A percentile compares a stretch with the other conserved stretches of the same genome.
phyloP scores from a whole-genome alignment of 2,888 invertebrate species.

The Clepsis dumicolana region DNA sequence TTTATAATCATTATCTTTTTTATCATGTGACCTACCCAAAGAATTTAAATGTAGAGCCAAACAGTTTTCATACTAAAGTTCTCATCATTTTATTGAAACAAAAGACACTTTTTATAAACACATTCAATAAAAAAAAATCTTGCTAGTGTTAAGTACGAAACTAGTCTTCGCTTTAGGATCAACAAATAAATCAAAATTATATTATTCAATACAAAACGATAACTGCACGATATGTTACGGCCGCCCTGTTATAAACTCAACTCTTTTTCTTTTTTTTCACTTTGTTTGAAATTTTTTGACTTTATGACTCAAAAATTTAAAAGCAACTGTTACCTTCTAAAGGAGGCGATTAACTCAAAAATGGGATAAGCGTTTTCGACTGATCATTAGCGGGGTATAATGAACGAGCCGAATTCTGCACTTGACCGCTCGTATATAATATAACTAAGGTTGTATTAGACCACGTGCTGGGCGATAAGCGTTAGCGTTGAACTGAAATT shows the following conservation, averaged over 20 bases:
- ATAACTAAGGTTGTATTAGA: conserved; percentile 5
- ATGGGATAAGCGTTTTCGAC: conserved; percentile 43
- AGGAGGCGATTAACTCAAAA: conserved; percentile 40
- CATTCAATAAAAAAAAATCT: no score
- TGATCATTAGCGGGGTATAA: conserved; percentile 44
- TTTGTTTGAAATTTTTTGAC: neutral
- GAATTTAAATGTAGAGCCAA: no score
- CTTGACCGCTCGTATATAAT: conserved; percentile 43
- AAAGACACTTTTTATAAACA: no score
- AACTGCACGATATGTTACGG: conserved; percentile 1
- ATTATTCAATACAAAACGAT: neutral
- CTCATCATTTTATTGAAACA: no score
- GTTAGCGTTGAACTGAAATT: neutral
- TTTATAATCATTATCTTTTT: no score
- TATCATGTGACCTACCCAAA: no score
- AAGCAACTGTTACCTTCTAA: conserved; percentile 29
- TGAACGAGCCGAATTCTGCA: conserved; percentile 46
- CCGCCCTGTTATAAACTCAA: neutral
- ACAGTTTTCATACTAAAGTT: no score
- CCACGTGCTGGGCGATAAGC: conserved; percentile 5
- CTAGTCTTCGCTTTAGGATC: no score
- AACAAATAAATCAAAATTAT: conserved; percentile 14
- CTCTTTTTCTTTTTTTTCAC: neutral
- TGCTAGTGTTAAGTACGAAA: no score
- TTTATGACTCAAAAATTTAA: conserved; percentile 25